Evolutionary conservation across 2,113 vertebrate genomes (phyloP).

Genomic region (Pseudorhombus dupliciocellatus): DNA sequence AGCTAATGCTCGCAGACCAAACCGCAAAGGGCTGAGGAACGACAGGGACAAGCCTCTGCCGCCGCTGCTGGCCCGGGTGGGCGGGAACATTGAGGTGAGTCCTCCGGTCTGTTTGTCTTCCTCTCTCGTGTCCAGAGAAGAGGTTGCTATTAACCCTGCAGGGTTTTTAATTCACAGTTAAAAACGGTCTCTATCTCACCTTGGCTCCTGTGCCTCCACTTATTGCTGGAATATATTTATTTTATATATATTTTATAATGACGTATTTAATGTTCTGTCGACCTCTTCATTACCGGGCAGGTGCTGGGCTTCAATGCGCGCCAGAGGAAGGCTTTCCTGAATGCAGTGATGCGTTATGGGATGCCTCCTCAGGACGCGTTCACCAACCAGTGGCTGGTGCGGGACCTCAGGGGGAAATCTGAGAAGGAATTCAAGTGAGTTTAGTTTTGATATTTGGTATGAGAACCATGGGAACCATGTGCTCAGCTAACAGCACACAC

Average conservation of each 20-base stretch:
- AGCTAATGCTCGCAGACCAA: slow-evolving; percentile 91
- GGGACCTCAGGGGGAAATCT: slow-evolving; percentile 95
- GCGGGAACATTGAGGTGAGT: slow-evolving; percentile 96
- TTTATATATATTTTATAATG: too few species aligned
- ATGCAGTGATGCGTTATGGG: slow-evolving; percentile 98
- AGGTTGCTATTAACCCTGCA: not conserved
- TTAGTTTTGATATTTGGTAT: not conserved
- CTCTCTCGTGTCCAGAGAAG: not conserved
- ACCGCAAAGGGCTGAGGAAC: slow-evolving; percentile 94
- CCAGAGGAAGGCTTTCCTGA: slow-evolving; percentile 97
- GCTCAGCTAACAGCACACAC: not conserved
- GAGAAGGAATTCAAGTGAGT: slow-evolving; percentile 99
- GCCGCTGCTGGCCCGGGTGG: slow-evolving; percentile 93
- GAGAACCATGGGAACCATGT: not conserved
- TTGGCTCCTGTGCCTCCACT: not conserved
- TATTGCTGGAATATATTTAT: too few species aligned
- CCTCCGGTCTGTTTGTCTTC: not conserved
- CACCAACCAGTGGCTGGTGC: slow-evolving; percentile 97
- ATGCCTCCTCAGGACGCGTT: slow-evolving; percentile 99
- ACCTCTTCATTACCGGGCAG: slow-evolving; percentile 64
- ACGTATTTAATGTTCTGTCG: not conserved
- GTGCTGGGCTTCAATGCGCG: slow-evolving; percentile 97
- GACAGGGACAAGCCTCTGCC: slow-evolving; percentile 98
- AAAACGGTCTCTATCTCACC: not conserved
- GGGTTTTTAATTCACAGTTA: too few species aligned